phyloP scores from a whole-genome alignment of 2,888 invertebrate genomes.

The Platycnemis pennipes region DNA sequence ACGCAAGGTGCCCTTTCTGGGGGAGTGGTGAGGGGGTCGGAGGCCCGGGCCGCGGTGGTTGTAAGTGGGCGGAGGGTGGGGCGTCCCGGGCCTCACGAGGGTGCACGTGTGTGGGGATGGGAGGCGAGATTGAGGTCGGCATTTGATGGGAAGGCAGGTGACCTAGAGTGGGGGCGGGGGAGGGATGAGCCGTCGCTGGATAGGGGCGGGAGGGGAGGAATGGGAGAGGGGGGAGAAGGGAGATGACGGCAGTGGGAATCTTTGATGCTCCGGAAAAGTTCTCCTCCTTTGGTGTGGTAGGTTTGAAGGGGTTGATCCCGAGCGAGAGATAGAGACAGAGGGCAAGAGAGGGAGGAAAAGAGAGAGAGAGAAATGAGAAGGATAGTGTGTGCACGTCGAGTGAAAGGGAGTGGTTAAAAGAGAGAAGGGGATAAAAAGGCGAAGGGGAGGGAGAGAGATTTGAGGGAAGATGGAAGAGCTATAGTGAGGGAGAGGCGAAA shows the following conservation, averaged over 20 bases:
- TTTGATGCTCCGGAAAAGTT: constrained; percentile 59
- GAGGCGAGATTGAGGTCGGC: background rate
- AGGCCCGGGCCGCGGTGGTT: background rate
- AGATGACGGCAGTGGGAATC: constrained; percentile 14
- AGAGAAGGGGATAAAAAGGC: background rate
- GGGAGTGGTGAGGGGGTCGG: background rate
- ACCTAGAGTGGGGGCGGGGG: background rate
- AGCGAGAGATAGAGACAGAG: background rate
- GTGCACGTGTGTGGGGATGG: too few species aligned
- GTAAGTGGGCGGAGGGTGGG: background rate
- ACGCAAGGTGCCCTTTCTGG: background rate
- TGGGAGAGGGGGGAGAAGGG: background rate
- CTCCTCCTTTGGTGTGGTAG: constrained; percentile 46
- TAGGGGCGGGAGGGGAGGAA: background rate
- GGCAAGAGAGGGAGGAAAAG: background rate
- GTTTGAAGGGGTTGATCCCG: constrained; percentile 54
- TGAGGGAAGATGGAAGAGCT: too few species aligned
- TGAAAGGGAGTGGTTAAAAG: background rate
- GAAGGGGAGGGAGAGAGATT: background rate
- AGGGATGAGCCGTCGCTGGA: background rate
- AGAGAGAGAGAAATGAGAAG: background rate
- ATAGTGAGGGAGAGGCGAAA: too few species aligned
- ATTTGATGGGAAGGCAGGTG: constrained; percentile 16
- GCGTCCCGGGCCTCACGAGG: background rate
- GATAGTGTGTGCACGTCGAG: too few species aligned